phyloP scores from a whole-genome alignment of 2,113 vertebrate species.

The Deroptyus accipitrinus region DNA sequence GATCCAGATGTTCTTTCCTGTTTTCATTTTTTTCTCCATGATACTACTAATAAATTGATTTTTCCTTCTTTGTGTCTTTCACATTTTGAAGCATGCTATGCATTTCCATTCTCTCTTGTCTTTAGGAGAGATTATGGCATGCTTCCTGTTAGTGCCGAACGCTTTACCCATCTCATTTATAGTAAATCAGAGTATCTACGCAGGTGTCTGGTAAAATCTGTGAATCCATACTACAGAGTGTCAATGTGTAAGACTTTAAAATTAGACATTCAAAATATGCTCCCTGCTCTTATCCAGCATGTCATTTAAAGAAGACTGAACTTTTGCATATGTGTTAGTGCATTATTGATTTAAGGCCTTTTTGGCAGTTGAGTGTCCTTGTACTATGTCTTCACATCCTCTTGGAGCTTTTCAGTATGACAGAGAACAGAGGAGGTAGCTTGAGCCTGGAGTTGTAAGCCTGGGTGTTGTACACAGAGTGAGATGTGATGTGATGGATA shows the following conservation, averaged over 20 bases:
- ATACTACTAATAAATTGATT: constrained; percentile 19
- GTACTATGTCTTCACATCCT: background rate
- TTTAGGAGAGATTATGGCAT: background rate
- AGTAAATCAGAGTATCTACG: background rate
- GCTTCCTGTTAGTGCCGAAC: background rate
- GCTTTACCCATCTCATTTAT: background rate
- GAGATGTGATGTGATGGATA: background rate
- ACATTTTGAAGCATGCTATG: background rate
- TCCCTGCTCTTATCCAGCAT: background rate
- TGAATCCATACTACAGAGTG: background rate
- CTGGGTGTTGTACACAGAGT: background rate
- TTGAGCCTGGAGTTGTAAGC: background rate
- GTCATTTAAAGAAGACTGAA: background rate
- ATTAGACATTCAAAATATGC: background rate
- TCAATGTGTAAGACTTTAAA: background rate
- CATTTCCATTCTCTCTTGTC: background rate
- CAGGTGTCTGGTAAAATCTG: background rate
- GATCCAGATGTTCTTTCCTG: constrained; percentile 30
- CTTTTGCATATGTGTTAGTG: background rate
- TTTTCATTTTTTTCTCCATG: background rate
- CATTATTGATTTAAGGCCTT: background rate
- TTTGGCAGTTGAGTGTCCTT: background rate
- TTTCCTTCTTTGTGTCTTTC: background rate
- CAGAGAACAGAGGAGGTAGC: background rate
- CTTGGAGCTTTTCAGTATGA: background rate